These are phyloP conservation scores for Ditula angustiorana DNA, from an alignment of 2,888 invertebrate species.

Conservation along the genomic window DNA sequence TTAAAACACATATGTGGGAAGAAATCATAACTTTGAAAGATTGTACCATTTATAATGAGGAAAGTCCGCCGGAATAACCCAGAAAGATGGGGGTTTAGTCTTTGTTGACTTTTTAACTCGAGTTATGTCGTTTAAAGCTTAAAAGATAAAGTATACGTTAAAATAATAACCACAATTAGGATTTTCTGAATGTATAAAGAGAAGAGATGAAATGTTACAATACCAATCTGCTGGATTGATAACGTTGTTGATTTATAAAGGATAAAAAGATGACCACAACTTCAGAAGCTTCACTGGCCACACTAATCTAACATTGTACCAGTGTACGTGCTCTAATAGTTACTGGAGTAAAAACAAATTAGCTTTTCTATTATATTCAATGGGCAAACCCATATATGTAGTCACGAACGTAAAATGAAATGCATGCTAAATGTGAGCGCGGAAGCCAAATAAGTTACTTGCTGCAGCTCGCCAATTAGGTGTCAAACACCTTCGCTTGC, in stretches of 20 bases:
- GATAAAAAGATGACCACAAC: too few relatives aligned
- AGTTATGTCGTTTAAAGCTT: background rate
- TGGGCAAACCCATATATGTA: background rate
- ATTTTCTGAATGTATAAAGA: background rate
- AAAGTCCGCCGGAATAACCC: conserved; percentile 10
- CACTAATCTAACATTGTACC: too few relatives aligned
- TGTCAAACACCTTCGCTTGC: conserved; percentile 37
- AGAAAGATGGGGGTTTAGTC: background rate
- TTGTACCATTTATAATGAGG: background rate
- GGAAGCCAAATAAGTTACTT: conserved; percentile 45
- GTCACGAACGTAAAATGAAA: conserved; percentile 11
- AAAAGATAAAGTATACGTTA: conserved; percentile 2
- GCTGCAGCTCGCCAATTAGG: conserved; percentile 41
- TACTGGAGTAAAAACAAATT: background rate
- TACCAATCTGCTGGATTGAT: too few relatives aligned
- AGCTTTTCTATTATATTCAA: background rate
- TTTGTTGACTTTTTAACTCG: background rate
- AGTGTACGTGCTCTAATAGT: too few relatives aligned
- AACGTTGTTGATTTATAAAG: too few relatives aligned
- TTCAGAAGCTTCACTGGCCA: too few relatives aligned
- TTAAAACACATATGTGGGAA: too few relatives aligned
- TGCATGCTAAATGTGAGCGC: conserved; percentile 25
- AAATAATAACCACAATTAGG: background rate
- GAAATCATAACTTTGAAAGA: background rate
- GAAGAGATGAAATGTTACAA: background rate